Evolutionary conservation across 1,140 invertebrate species (phyloP), one percentile per base, ranked within the genome.

Genomic region (Bradysia coprophila): DNA sequence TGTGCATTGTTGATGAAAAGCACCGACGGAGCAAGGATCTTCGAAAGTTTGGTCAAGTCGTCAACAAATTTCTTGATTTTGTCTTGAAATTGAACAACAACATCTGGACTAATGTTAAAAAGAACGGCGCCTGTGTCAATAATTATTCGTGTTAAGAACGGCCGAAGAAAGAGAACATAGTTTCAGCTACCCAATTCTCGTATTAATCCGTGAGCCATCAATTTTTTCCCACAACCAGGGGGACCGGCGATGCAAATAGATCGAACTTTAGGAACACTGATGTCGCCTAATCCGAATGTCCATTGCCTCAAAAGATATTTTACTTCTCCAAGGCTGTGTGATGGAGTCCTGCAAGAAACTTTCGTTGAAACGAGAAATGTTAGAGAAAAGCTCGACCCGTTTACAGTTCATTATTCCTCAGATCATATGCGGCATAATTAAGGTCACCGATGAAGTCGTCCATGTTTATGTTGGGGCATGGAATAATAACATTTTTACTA

Each of bases 1-100:
- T 91, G 85, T 21, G 77, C 84, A 16, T 74, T 71, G 44, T 81
- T 76, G 46, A 92, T 75, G 48, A 76, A 78, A 46, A 91, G 73
- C 0, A 92, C 71, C 2, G 81, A 72, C 1, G 87, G 87, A 52
- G 88, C 77, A 19, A 83, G 59, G 1, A 81, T 49, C 43, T 65
- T 66, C 1, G 72, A 63, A 38, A 75, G 62, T 62, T 72, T 62
- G 32, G 56, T 48, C 18, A 59, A 43, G 2, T 57, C 47, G 42
- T 59, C 51, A 4, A 63, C 8, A 20, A 67, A 54, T 49, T 63
- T 62, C 13, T 57, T 55, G 38, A 65, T 40, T 9, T 86, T 45
- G 8, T 85, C 78, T 11, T 73, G 75, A 63, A 82, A 88, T 67
- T 84, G 68, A 19, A 67, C 73, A 31, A 86, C 69, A 46, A 85